These are phyloP conservation scores for Pundamilia nyererei DNA, from an alignment of 2,113 vertebrate species.

Conservation along the genomic window DNA sequence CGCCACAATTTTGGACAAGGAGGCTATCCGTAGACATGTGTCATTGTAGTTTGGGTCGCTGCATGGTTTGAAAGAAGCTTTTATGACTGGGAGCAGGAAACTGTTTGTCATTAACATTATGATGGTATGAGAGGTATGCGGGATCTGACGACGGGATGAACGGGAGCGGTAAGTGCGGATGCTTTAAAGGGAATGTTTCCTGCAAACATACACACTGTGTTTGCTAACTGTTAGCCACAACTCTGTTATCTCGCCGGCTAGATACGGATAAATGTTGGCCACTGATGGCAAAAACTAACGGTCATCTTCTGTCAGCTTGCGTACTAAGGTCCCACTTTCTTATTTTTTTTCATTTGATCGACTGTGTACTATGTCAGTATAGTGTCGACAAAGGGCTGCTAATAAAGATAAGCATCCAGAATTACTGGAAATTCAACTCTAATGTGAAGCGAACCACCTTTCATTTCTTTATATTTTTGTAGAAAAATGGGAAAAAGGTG, in stretches of 20 bases:
- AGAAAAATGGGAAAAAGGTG: not conserved
- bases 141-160: slow-evolving; percentile 2
- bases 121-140: not conserved
- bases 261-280: not conserved
- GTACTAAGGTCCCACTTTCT: not conserved
- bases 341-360: not conserved
- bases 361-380: not conserved
- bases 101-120: not conserved
- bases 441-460: not conserved
- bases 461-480: not conserved
- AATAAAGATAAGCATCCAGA: not conserved
- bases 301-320: not conserved
- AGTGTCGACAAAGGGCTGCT: not conserved
- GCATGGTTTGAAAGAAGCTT: not conserved
- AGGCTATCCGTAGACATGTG: slow-evolving; percentile 19
- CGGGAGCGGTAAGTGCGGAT: slow-evolving; percentile 1
- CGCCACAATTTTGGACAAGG: not conserved
- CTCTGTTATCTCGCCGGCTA: not conserved
- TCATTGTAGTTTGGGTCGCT: not conserved
- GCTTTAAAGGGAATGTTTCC: not conserved
- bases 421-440: not conserved
- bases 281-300: not conserved
- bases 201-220: not conserved
- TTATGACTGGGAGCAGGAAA: too few relatives aligned
- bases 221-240: not conserved